These are phyloP conservation scores for Lytechinus variegatus DNA, from an alignment of 35 echinoderm and acorn worm genomes.

Conservation along the genomic window DNA sequence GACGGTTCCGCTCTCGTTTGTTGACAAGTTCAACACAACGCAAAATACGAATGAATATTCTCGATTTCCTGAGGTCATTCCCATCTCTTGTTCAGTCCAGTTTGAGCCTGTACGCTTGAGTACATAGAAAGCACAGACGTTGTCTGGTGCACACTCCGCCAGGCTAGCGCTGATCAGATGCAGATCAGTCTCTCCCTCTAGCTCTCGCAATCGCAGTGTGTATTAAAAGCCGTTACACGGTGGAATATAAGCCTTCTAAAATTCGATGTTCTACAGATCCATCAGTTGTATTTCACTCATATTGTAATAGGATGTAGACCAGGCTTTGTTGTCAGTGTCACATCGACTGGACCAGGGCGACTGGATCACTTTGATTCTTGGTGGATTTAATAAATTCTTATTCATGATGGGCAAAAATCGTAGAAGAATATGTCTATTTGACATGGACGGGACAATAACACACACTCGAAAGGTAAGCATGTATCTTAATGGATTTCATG, in stretches of 20 bases:
- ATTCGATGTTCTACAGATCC: neutral
- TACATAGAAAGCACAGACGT: neutral
- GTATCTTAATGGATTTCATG: neutral
- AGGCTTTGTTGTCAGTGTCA: too few species aligned
- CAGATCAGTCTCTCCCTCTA: too few species aligned
- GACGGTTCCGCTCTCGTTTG: too few species aligned
- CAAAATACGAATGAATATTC: too few species aligned
- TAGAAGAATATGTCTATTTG: constrained; percentile 40
- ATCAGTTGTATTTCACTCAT: neutral
- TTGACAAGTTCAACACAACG: too few species aligned
- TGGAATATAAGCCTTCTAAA: too few species aligned
- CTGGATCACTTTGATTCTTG: too few species aligned
- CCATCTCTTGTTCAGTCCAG: too few species aligned
- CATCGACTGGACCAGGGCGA: too few species aligned
- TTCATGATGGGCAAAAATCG: neutral
- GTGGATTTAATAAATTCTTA: neutral
- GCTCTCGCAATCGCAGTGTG: too few species aligned
- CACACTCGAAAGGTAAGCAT: neutral
- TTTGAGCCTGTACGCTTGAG: neutral
- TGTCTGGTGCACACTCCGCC: neutral
- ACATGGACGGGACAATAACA: constrained; percentile 51
- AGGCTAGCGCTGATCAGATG: neutral
- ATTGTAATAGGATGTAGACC: neutral
- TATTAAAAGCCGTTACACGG: too few species aligned
- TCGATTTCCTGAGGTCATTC: too few species aligned